Evolutionary conservation across 92 coral and sea anemone species (phyloP), one percentile per base, ranked within the genome.

Genomic region (Epizoanthus ramosus): DNA sequence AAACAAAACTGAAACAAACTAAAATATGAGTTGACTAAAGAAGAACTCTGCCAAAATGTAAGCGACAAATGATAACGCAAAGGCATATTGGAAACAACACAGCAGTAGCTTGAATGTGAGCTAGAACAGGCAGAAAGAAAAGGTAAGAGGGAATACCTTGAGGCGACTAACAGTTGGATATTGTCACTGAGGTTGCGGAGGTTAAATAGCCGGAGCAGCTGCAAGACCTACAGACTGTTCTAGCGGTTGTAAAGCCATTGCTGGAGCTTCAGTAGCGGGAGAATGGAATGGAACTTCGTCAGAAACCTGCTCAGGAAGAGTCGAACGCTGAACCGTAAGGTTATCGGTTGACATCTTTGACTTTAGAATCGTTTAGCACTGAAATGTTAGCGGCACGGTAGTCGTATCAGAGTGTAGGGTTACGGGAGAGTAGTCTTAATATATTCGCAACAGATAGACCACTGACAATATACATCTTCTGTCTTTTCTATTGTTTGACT

Each of bases 271-370:
- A 69, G 45, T 41, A 23, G 74, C n/a, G n/a, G n/a, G 74, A 69
- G 74, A 13, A 69, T 69, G 74, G 74, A 13, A 69, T 69, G 45
- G 74, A 69, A 69, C 74, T 69, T 69, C 74, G 74, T 5, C 3
- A 69, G 74, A 69, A 69, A 69, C 74, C 45, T 69, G 74, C 74
- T 23, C 74, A 69, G 74, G 74, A 69, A 69, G 74, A 69, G 74
- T 69, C 74, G 74, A 41, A 69, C 28, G 74, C 28, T 69, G 74
- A 69, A 69, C 43, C 50, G 45, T 6, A 69, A 41, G 45, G 45
- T 69, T 69, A 31, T 69, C 28, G 21, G 43, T 10, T 69, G 41
- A 69, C 74, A 69, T 69, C n/a, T n/a, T n/a, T n/a, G n/a, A n/a
- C 45, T 23, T 69, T n/a, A n/a, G n/a, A n/a, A n/a, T n/a, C n/a